Percentiles rank a stretch among this genome's conserved stretches.
Evolutionary conservation across 2,888 invertebrate genomes (phyloP).

Genomic region (Cephus nigrinus): DNA sequence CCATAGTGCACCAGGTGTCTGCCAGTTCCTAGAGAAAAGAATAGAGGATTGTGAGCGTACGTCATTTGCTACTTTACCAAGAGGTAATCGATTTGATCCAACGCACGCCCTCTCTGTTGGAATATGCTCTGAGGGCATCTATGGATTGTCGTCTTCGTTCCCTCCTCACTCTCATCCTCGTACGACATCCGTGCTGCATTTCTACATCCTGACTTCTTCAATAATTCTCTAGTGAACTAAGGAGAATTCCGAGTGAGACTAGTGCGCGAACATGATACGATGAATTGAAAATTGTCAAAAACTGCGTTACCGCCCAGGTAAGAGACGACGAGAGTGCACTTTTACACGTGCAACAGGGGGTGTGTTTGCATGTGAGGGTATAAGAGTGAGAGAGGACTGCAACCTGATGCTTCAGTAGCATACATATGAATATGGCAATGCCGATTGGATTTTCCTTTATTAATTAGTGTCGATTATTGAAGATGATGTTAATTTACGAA

Average conservation of each 20-base stretch:
- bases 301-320: background rate
- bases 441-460: background rate
- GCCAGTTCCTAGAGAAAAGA: background rate
- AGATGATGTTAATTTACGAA: background rate
- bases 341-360: background rate
- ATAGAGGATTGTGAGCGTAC: background rate
- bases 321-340: background rate
- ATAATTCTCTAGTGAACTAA: background rate
- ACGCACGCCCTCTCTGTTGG: slow-evolving; percentile 51
- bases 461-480: background rate
- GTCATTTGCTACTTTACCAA: background rate
- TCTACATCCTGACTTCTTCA: too few relatives aligned
- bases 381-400: background rate
- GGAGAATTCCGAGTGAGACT: background rate
- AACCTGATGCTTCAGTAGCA: background rate
- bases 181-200: background rate
- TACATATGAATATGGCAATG: background rate
- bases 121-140: background rate
- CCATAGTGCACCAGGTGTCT: background rate
- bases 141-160: background rate
- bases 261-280: background rate
- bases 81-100: slow-evolving; percentile 57
- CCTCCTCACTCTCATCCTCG: background rate
- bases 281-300: background rate
- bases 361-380: background rate